Base-by-base conservation (phyloP, 2,113 vertebrate genomes). In the Ammodramus savannarum region DNA sequence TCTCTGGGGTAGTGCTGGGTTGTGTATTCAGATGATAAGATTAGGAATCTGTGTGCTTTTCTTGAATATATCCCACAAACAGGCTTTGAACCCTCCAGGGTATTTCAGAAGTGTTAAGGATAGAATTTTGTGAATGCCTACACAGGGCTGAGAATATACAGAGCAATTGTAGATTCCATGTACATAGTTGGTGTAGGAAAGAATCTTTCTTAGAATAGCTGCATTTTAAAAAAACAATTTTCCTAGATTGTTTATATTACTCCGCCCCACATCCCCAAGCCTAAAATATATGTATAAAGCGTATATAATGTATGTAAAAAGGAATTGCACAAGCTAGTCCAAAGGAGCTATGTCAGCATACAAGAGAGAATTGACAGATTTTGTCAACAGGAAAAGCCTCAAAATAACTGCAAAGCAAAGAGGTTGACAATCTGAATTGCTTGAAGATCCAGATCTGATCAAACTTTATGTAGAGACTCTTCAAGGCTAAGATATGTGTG, bases 261-360 rank as follows among this genome's bases (percentile, higher is more conserved):
- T 5, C 3, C 3, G 4, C 29, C 5, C 0, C 5, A 2, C 48
- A 1, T 4, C 9, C 5, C 8, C 26, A 44, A 14, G 3, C 12
- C 29, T 31, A 13, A 36, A 87, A 68, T 49, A 66, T 27, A 23
- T 10, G 6, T 43, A 61, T 54, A 32, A 52, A 16, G 4, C 6
- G 17, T 51, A 39, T 29, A 14, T 43, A 92, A 68, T 58, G 65
- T 25, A 29, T 8, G 4, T 43, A 69, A 76, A 88, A 85, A 73
- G 3, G 76, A 80, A 29, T 32, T 5, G 65, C 59, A 84, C 1
- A 65, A 76, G 5, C 4, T 68, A 48, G 57, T 79, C 19, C 54
- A 55, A 61, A 76, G 5, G 18, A 63, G 3, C 4, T 75, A 18
- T 55, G 3, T 46, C 57, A 91, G 16, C 23, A 61, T 31, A 49